Evolutionary conservation across 2,888 invertebrate genomes (phyloP).

Genomic region (Drosophila acutilabella): DNA sequence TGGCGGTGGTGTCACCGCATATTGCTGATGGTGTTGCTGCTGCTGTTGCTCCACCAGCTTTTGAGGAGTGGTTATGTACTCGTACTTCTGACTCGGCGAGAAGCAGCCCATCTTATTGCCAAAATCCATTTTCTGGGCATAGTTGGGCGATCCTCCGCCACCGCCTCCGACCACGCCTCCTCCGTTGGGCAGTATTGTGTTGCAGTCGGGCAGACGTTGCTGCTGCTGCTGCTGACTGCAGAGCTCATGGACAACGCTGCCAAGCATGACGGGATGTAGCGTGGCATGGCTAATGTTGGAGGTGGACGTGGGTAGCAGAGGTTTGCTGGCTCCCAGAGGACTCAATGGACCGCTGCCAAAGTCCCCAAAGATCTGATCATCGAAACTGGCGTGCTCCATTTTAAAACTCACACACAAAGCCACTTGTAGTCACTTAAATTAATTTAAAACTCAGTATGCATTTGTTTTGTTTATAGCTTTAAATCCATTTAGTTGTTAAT

Average conservation of each 20-base stretch:
- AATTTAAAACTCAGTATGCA: slow-evolving; percentile 6
- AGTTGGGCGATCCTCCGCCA: slow-evolving; percentile 82
- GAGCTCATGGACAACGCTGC: slow-evolving; percentile 82
- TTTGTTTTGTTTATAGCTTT: slow-evolving; percentile 79
- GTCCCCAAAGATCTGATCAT: slow-evolving; percentile 92
- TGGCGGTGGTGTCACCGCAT: slow-evolving; percentile 78
- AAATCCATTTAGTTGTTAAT: slow-evolving; percentile 74
- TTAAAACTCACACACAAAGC: slow-evolving; percentile 23
- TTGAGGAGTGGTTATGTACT: slow-evolving; percentile 81
- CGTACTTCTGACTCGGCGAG: slow-evolving; percentile 85
- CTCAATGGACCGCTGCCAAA: slow-evolving; percentile 88
- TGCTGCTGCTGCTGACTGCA: slow-evolving; percentile 73
- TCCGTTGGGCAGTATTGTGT: slow-evolving; percentile 83
- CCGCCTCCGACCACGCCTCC: slow-evolving; percentile 63
- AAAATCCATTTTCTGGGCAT: slow-evolving; percentile 84
- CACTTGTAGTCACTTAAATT: slow-evolving; percentile 5
- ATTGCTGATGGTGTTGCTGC: slow-evolving; percentile 72
- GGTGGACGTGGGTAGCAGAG: slow-evolving; percentile 84
- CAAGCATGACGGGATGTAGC: slow-evolving; percentile 89
- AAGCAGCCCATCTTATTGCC: slow-evolving; percentile 84
- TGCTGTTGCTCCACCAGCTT: slow-evolving; percentile 81
- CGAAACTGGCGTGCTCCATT: slow-evolving; percentile 91
- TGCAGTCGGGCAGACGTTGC: slow-evolving; percentile 84
- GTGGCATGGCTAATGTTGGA: slow-evolving; percentile 79
- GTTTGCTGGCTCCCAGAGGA: slow-evolving; percentile 84